These are phyloP conservation scores for Hemicordylus capensis DNA, from an alignment of 2,113 vertebrate species.

Conservation along the genomic window DNA sequence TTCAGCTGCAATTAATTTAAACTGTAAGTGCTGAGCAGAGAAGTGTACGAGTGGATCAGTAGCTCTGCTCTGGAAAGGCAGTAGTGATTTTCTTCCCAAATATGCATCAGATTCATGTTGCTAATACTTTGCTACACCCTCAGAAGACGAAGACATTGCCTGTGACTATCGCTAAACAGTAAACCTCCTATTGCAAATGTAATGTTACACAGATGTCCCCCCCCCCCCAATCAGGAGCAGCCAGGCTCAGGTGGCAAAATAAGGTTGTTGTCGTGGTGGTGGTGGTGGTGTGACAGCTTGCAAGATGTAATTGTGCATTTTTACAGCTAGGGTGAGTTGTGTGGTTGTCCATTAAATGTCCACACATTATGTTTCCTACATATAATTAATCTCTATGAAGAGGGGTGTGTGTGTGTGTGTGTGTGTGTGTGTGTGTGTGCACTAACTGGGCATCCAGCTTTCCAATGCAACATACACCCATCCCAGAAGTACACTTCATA, in stretches of 20 bases:
- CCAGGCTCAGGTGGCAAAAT: conserved; percentile 28
- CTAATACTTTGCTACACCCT: neutral
- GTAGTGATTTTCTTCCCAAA: neutral
- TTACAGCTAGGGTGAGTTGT: neutral
- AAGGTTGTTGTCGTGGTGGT: neutral
- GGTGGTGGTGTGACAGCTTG: conserved; percentile 6
- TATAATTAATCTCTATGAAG: neutral
- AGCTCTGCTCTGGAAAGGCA: conserved; percentile 18
- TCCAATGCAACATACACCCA: neutral
- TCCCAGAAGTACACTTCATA: neutral
- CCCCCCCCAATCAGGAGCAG: neutral
- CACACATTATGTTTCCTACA: neutral
- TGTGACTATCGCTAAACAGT: neutral
- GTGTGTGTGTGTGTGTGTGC: neutral
- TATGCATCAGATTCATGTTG: neutral
- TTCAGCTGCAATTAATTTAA: conserved; percentile 76
- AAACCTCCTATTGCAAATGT: neutral
- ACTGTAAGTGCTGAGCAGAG: conserved; percentile 50
- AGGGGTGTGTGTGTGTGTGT: no score
- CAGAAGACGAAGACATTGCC: neutral
- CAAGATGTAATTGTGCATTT: neutral
- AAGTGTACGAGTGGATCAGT: conserved; percentile 33
- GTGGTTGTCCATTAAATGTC: neutral
- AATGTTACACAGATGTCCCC: no score
- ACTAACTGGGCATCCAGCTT: neutral